These are phyloP conservation scores for Hyla sarda DNA, from an alignment of 2,113 vertebrate species.

Conservation along the genomic window DNA sequence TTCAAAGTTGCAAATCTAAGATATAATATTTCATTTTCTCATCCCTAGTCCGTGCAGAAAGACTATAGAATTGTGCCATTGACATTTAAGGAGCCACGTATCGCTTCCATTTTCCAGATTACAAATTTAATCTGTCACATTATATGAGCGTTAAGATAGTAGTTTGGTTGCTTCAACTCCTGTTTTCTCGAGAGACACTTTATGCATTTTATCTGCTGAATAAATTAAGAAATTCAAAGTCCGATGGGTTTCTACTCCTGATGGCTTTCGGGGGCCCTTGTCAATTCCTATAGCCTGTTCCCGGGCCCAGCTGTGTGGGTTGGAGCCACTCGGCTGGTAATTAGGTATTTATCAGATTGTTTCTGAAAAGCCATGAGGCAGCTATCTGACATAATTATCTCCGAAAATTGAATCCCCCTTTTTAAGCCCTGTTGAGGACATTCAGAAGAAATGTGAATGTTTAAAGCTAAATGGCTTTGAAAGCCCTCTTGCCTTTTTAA, in stretches of 20 bases:
- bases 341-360: slow-evolving; percentile 96
- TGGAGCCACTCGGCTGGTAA: slow-evolving; percentile 82
- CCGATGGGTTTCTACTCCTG: slow-evolving; percentile 61
- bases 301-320: slow-evolving; percentile 69
- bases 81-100: background rate
- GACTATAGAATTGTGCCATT: background rate
- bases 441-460: slow-evolving; percentile 67
- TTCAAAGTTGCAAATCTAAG: slow-evolving; percentile 25
- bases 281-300: slow-evolving; percentile 67
- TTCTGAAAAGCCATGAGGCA: slow-evolving; percentile 77
- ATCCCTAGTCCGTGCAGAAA: background rate
- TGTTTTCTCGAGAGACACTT: slow-evolving; percentile 47
- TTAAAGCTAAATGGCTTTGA: slow-evolving; percentile 74
- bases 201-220: slow-evolving; percentile 72
- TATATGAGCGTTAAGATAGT: slow-evolving; percentile 37
- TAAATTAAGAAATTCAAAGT: slow-evolving; percentile 76
- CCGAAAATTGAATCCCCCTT: slow-evolving; percentile 78
- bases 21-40: slow-evolving; percentile 44
- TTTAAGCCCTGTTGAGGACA: slow-evolving; percentile 74
- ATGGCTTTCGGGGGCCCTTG: slow-evolving; percentile 65
- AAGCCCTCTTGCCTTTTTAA: slow-evolving; percentile 67
- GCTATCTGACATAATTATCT: slow-evolving; percentile 93
- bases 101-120: slow-evolving; percentile 15
- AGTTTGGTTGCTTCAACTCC: slow-evolving; percentile 69
- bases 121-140: slow-evolving; percentile 26